Conservation (phyloP, 2,797 vertebrate species). For the Cossypha niveicapilla region DNA sequence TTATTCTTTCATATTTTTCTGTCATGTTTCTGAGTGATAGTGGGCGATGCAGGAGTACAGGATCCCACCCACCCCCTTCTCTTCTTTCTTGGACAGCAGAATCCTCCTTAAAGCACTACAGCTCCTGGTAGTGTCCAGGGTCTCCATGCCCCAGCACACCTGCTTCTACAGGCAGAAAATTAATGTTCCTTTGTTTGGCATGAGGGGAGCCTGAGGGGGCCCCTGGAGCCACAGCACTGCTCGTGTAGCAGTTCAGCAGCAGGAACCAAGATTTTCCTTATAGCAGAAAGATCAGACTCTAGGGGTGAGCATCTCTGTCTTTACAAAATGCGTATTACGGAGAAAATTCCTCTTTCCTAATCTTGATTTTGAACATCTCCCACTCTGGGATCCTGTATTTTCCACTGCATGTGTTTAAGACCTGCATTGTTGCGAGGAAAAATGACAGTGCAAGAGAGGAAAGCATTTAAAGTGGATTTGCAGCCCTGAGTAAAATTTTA, state of each 20-base stretch:
- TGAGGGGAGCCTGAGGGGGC: slow-evolving; percentile 29
- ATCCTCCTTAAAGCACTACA: not conserved
- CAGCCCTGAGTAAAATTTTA: not conserved
- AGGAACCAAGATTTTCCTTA: not conserved
- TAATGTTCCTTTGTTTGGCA: slow-evolving; percentile 31
- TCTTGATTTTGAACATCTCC: not conserved
- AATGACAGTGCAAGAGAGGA: not conserved
- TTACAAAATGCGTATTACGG: not conserved
- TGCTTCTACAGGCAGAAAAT: slow-evolving; percentile 41
- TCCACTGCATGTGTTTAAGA: not conserved
- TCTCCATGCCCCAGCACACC: not conserved
- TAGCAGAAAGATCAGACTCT: not conserved
- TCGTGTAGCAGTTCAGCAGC: not conserved
- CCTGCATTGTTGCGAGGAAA: not conserved
- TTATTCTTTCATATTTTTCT: not conserved
- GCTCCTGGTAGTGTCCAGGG: not conserved
- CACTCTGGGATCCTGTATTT: not conserved
- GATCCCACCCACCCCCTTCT: not conserved
- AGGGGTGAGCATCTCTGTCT: not conserved
- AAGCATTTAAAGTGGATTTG: not conserved
- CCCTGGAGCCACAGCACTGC: not conserved
- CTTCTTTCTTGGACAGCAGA: not conserved
- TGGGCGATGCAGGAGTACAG: not conserved
- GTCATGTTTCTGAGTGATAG: not conserved
- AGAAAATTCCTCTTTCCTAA: not conserved